Percentiles rank a stretch among this genome's conserved stretches.
Conservation (phyloP, 2,113 vertebrate genomes). For the Strix uralensis region DNA sequence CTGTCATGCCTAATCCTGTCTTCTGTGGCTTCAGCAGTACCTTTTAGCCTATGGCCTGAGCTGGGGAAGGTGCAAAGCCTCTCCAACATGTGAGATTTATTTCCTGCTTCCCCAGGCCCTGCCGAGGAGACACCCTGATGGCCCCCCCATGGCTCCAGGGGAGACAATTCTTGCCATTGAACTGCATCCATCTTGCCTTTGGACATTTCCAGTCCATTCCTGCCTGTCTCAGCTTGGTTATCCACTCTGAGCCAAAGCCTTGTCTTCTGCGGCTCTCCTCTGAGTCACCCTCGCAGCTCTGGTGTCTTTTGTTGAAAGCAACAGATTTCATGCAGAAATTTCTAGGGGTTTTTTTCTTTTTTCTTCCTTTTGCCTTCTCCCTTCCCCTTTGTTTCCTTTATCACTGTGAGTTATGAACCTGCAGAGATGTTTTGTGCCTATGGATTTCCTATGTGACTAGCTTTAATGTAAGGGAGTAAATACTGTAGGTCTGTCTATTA, state of each 20-base stretch:
- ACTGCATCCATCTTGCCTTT: background rate
- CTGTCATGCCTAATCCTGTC: background rate
- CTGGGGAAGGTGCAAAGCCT: background rate
- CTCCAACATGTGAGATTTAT: background rate
- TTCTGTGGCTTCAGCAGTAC: background rate
- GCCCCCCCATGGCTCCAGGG: background rate
- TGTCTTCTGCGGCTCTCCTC: background rate
- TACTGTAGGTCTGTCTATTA: background rate
- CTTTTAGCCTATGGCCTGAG: fast-evolving
- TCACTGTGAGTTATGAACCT: background rate
- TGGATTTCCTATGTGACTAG: background rate
- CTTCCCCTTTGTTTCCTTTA: background rate
- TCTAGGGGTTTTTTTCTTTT: background rate
- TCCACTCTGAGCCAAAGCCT: background rate
- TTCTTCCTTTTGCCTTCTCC: background rate
- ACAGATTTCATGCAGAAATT: background rate
- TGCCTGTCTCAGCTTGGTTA: background rate
- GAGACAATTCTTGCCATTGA: fast-evolving
- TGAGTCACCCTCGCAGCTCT: background rate
- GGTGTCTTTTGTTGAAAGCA: background rate
- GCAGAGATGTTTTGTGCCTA: background rate
- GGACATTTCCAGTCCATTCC: background rate
- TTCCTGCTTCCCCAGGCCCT: background rate
- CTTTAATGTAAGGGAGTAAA: background rate
- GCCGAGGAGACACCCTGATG: fast-evolving